A percentile compares a stretch with the other conserved stretches of the same genome.
These are phyloP conservation scores for Dryobates pubescens DNA, from an alignment of 2,797 vertebrate species.

Conservation along the genomic window DNA sequence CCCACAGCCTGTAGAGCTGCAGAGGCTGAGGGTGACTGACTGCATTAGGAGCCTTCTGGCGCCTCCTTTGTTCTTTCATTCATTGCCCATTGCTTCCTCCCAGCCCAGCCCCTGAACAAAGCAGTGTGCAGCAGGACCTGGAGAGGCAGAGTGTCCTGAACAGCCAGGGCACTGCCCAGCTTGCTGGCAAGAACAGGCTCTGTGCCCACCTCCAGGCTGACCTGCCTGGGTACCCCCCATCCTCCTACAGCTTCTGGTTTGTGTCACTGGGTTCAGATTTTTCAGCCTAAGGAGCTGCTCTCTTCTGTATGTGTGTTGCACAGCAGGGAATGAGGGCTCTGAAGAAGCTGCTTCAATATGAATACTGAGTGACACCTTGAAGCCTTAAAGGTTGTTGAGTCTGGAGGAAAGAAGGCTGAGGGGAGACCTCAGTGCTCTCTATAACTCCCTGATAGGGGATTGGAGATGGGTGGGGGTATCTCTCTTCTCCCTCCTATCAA, in stretches of 20 bases:
- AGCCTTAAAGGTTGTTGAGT: neutral
- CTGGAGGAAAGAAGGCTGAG: no score
- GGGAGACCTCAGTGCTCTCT: no score
- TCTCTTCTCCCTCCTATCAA: no score
- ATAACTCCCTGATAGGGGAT: no score
- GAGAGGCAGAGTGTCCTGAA: neutral
- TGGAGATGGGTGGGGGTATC: no score
- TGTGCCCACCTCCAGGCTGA: neutral
- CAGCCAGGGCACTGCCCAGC: neutral
- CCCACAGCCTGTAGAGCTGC: neutral
- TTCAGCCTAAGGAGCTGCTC: neutral
- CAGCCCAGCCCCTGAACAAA: neutral
- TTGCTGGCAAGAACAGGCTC: neutral
- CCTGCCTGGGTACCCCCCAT: neutral
- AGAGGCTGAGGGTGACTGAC: neutral
- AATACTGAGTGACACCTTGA: neutral
- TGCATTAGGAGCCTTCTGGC: neutral
- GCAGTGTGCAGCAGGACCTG: neutral
- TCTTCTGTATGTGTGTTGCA: neutral
- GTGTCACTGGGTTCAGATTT: neutral
- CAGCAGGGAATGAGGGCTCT: neutral
- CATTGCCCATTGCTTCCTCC: neutral
- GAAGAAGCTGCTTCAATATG: neutral
- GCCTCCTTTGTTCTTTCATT: slow-evolving; percentile 3
- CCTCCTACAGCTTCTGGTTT: neutral